Conservation (phyloP, 2,888 invertebrate species). For the Elegia similella region DNA sequence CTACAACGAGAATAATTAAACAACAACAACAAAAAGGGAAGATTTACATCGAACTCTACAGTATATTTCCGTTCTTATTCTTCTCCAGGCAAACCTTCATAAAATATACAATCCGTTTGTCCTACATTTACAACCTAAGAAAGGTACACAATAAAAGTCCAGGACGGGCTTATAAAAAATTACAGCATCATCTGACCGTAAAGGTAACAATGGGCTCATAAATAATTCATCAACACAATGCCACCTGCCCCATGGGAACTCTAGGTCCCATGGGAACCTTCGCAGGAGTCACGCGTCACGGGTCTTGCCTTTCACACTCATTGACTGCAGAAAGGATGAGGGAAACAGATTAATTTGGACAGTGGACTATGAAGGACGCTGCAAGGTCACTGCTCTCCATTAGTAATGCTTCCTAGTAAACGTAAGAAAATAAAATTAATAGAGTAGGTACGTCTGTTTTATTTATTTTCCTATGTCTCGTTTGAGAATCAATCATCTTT, state of each 20-base stretch:
- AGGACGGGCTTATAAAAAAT: conserved; percentile 5
- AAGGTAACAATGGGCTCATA: conserved; percentile 52
- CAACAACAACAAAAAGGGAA: not conserved
- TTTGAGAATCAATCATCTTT: too few species aligned
- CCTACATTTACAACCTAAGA: not conserved
- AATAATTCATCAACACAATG: conserved; percentile 58
- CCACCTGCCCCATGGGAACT: conserved; percentile 65
- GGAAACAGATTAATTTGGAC: not conserved
- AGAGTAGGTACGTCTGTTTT: not conserved
- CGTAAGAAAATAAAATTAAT: not conserved
- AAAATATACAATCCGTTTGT: not conserved
- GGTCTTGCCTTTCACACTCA: conserved; percentile 32
- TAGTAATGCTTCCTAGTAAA: not conserved
- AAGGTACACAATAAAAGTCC: not conserved
- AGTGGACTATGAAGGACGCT: not conserved
- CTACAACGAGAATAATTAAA: not conserved
- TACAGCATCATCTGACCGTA: conserved; percentile 38
- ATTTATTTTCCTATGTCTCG: not conserved
- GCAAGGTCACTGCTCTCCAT: not conserved
- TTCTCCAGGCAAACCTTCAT: not conserved
- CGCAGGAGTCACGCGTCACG: conserved; percentile 55
- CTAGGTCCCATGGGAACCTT: conserved; percentile 58
- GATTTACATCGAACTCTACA: not conserved
- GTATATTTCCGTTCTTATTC: not conserved
- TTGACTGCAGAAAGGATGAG: conserved; percentile 18